A percentile compares a stretch with the other conserved stretches of the same genome.
These are phyloP conservation scores for Megalurothrips usitatus DNA, from an alignment of 2,888 invertebrate species.

Conservation along the genomic window DNA sequence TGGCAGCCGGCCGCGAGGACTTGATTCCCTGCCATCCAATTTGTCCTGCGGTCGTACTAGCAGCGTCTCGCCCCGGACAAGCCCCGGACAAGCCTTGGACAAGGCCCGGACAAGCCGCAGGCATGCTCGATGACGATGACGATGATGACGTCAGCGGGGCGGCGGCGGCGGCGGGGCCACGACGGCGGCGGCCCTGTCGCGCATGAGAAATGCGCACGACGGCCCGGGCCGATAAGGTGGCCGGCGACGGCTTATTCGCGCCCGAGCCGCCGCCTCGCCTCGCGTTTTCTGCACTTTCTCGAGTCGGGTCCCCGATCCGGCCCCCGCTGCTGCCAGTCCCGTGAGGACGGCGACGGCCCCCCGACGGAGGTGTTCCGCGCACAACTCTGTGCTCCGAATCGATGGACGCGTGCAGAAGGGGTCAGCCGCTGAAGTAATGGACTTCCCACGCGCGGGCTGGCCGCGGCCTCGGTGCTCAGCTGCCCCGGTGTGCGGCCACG, in stretches of 20 bases:
- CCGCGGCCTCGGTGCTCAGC: neutral
- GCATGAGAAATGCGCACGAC: too few species aligned
- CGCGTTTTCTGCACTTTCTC: too few species aligned
- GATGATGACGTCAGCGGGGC: neutral
- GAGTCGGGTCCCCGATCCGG: too few species aligned
- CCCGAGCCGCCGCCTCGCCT: too few species aligned
- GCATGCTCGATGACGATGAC: neutral
- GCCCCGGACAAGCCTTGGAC: too few species aligned
- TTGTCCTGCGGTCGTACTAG: neutral
- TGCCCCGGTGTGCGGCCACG: neutral
- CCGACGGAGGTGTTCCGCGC: neutral
- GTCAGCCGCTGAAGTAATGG: neutral
- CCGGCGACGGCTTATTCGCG: too few species aligned
- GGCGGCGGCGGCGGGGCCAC: neutral
- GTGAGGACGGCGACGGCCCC: neutral
- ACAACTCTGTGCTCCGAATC: neutral
- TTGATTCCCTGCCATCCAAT: slow-evolving; percentile 2
- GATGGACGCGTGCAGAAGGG: neutral
- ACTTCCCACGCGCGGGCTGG: neutral
- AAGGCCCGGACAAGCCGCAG: neutral
- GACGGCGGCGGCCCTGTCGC: too few species aligned
- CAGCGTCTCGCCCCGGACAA: neutral
- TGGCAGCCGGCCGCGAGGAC: neutral
- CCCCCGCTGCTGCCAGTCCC: too few species aligned
- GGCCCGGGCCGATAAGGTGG: too few species aligned